Evolutionary conservation across 1,140 invertebrate species (phyloP), one percentile per base, ranked within the genome.

Genomic region (Drosophila nigrodunni): DNA sequence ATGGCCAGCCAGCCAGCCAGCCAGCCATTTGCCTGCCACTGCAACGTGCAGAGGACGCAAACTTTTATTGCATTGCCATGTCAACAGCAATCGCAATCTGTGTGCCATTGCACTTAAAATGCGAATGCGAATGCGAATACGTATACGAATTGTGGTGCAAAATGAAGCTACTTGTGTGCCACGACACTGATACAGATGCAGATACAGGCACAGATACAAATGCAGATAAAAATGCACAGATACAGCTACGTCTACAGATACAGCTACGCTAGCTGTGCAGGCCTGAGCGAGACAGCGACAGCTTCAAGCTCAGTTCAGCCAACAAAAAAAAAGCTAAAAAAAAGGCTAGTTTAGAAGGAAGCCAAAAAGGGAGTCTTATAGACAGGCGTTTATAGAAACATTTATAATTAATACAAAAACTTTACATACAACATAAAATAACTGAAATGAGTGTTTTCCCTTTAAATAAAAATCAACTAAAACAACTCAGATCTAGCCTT

Each of bases 41-140:
- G 78, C 80, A 86, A 69, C 67, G 25, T 77, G 82, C 66, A 75
- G 72, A 74, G 83, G 35, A 44, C 25, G 76, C 83, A 82, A 88
- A 88, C 74, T 89, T 89, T 89, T 89, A 89, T 89, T 89, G 85
- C 85, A 78, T 89, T 89, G 85, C 85, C 85, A 89, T 89, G 85
- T 89, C 85, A 89, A 88, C 85, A 86, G 80, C 82, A 83, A 77
- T 69, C 46, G 73, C 79, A 80, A 80, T 87, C 79, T 81, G 82
- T 85, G 62, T 79, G 75, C 64, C 52, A 67, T 78, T 88, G 80
- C 85, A 89, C 85, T 89, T 89, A 89, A 89, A 89, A 89, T 87
- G 82, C 81, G 77, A 78, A 66, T 71, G 65, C 57, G 74, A 76
- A 74, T 78, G 60, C 25, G 49, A 47, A 44, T 44, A 13, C 44